Base-by-base conservation (phyloP, 1,140 invertebrate genomes). In the Hestina assimilis region DNA sequence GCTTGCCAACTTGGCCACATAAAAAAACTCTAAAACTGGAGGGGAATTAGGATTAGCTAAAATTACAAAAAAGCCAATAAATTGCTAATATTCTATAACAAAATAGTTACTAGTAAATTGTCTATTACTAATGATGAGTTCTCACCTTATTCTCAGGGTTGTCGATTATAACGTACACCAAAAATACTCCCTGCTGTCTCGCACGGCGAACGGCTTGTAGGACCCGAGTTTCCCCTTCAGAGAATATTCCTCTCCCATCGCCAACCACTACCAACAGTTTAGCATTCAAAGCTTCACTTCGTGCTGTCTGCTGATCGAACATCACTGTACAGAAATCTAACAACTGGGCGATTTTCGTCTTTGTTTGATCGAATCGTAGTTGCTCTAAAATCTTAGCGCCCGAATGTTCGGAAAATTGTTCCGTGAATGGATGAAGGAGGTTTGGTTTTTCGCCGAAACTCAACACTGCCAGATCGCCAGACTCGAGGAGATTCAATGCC, bases 101-200 rank as follows among this genome's bases (percentile, higher is more conserved):
- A n/a, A n/a, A n/a, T n/a, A n/a, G n/a, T 7, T 15, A 40, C 35
- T 15, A 40, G 15, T 40, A 40, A 28, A 28, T 28, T 7, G n/a
- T 28, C n/a, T 28, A 8, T 28, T 28, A 1, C 24, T 9, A 28
- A 9, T 28, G n/a, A 28, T 28, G n/a, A 28, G 8, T 6, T 12
- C 75, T 89, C 83, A 96, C 95, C 91, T 97, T 96, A 76, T 94
- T 96, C 28, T 93, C 90, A 2, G 96, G 96, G 89, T 97, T 98
- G 83, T 99, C 98, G 17, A 99, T 92, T 48, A 99, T 95, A 28
- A 99, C 92, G 79, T 99, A 99, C 0, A 99, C 95, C 43, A 97
- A 90, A 79, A 99, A 99, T 57, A 99, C 94, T 29, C 95, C 92
- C 15, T 93, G 90, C 40, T 96, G 90, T 59, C 93, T 92, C 3